phyloP scores from a whole-genome alignment of 1,140 invertebrate genomes.

The Bombus sylvicola region DNA sequence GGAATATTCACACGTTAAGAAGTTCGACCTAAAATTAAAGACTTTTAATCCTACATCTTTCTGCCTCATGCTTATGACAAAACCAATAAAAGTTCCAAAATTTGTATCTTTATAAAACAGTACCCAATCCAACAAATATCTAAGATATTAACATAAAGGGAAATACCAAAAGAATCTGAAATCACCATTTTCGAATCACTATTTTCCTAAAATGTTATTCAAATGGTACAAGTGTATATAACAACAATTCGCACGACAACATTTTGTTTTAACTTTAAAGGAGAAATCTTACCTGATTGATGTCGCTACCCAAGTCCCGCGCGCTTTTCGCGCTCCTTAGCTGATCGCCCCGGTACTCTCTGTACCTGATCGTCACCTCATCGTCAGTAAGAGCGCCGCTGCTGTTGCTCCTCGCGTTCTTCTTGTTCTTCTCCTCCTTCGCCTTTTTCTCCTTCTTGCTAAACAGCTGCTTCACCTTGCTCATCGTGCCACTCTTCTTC shows the following conservation, averaged over 20 bases:
- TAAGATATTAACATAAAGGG: background rate
- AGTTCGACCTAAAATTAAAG: background rate
- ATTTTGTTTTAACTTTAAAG: background rate
- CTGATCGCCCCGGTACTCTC: conserved; percentile 79
- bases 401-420: conserved; percentile 67
- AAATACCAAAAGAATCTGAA: too few species aligned
- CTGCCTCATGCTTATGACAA: background rate
- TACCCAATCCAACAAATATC: background rate
- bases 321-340: conserved; percentile 78
- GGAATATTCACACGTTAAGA: too few species aligned
- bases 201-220: too few species aligned
- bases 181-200: background rate
- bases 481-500: conserved; percentile 80
- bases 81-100: background rate
- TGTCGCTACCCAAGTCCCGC: conserved; percentile 77
- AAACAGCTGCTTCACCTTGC: conserved; percentile 79
- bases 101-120: background rate
- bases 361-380: conserved; percentile 79
- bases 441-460: conserved; percentile 80
- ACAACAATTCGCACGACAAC: too few species aligned
- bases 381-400: conserved; percentile 78
- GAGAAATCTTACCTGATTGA: conserved; percentile 77
- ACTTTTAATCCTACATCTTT: too few species aligned
- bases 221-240: too few species aligned
- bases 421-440: conserved; percentile 78